Evolutionary conservation across 1,140 invertebrate species (phyloP).

Genomic region (Centruroides vittatus): DNA sequence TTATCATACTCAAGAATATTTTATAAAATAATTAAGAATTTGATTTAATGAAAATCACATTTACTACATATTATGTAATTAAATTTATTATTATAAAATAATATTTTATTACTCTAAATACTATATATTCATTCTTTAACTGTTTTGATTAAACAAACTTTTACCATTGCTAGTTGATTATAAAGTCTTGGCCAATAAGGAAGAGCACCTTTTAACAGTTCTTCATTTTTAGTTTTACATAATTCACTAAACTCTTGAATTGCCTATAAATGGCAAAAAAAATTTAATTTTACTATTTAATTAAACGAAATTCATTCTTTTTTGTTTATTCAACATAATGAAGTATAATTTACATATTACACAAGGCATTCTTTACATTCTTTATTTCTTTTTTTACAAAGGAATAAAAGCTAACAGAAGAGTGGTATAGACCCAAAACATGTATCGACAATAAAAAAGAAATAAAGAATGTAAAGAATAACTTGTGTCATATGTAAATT

Average conservation of each 20-base stretch:
- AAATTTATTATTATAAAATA: constrained; percentile 1
- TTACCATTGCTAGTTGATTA: constrained; percentile 43
- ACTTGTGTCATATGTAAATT: too few species aligned
- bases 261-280: constrained; percentile 38
- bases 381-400: too few species aligned
- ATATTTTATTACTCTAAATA: constrained; percentile 5
- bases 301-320: too few species aligned
- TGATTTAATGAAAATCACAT: background rate
- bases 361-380: too few species aligned
- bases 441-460: too few species aligned
- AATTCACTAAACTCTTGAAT: constrained; percentile 58
- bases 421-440: too few species aligned
- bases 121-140: too few species aligned
- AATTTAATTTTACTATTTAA: constrained; percentile 1
- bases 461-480: too few species aligned
- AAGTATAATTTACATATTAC: too few species aligned
- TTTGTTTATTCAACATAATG: too few species aligned
- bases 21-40: background rate
- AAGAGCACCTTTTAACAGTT: constrained; percentile 46
- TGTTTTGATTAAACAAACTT: background rate
- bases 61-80: background rate
- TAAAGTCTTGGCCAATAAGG: constrained; percentile 66
- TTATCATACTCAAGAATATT: background rate
- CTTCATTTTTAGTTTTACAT: constrained; percentile 39
- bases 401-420: too few species aligned